Percentiles rank a stretch among this genome's conserved stretches.
These are phyloP conservation scores for Cervus canadensis DNA, from an alignment of 2,113 vertebrate genomes.

Conservation along the genomic window DNA sequence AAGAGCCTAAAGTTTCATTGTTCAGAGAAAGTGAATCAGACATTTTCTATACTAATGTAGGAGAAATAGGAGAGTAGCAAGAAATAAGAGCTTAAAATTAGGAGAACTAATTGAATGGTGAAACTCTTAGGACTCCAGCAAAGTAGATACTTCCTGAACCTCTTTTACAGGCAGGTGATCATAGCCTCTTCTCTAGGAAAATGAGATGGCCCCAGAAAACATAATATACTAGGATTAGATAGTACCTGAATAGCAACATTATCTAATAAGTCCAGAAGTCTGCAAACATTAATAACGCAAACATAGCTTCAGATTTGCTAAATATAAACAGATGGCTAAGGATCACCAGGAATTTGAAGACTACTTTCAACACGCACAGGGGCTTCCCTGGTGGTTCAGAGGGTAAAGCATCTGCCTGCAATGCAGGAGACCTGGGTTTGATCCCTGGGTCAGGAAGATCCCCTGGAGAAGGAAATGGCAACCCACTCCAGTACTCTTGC, in stretches of 20 bases:
- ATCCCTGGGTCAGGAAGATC: no score
- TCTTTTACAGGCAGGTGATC: not conserved
- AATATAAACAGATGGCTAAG: not conserved
- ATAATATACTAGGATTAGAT: not conserved
- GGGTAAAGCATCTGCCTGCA: no score
- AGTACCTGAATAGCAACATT: not conserved
- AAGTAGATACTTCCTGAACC: not conserved
- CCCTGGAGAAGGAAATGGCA: no score
- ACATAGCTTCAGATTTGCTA: not conserved
- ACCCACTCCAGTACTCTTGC: no score
- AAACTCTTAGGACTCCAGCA: not conserved
- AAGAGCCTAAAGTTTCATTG: not conserved
- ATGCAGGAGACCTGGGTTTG: no score
- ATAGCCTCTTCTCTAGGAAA: not conserved
- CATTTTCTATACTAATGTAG: not conserved
- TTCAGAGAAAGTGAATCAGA: not conserved
- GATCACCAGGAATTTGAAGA: not conserved
- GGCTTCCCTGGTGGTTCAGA: no score
- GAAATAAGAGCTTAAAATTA: not conserved
- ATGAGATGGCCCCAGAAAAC: not conserved
- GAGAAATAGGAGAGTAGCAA: not conserved
- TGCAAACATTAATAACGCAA: not conserved
- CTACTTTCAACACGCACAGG: not conserved
- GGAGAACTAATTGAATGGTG: not conserved
- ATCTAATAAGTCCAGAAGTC: not conserved